These are phyloP conservation scores for Balearica regulorum DNA, from an alignment of 2,797 vertebrate species.

Conservation along the genomic window DNA sequence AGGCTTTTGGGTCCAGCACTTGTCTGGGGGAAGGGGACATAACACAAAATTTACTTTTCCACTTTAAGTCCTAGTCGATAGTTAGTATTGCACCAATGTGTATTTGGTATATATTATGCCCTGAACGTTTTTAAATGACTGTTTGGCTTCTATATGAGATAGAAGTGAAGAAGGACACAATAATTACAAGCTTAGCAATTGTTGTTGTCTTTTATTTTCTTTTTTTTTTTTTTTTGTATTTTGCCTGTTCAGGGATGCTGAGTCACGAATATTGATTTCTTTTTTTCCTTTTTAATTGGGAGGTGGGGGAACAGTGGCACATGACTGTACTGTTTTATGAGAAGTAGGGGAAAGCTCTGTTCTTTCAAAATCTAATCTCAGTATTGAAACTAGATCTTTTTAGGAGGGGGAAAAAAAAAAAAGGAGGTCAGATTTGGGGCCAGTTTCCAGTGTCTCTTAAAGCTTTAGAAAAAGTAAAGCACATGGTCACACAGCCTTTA, in stretches of 20 bases:
- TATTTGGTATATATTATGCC: not conserved
- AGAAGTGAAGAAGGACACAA: not conserved
- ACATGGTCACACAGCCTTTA: not conserved
- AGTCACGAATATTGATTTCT: not conserved
- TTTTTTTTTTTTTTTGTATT: not conserved
- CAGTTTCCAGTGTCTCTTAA: not conserved
- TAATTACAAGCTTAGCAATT: not conserved
- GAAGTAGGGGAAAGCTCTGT: not conserved
- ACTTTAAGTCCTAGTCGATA: not conserved
- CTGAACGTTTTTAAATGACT: not conserved
- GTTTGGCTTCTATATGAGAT: not conserved
- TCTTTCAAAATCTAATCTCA: not conserved
- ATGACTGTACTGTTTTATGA: not conserved
- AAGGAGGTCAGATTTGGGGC: not conserved
- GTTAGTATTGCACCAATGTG: not conserved
- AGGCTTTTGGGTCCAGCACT: not conserved
- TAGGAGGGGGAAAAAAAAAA: fast-evolving
- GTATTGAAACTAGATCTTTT: not conserved
- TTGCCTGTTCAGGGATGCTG: not conserved
- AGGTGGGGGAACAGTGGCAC: not conserved
- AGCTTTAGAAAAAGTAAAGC: slow-evolving; percentile 34
- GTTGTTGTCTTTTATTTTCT: not conserved
- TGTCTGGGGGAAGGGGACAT: not conserved
- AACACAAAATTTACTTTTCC: not conserved
- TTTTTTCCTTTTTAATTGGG: not conserved